Conservation (phyloP, 2,113 vertebrate genomes). For the Oreotrochilus melanogaster region DNA sequence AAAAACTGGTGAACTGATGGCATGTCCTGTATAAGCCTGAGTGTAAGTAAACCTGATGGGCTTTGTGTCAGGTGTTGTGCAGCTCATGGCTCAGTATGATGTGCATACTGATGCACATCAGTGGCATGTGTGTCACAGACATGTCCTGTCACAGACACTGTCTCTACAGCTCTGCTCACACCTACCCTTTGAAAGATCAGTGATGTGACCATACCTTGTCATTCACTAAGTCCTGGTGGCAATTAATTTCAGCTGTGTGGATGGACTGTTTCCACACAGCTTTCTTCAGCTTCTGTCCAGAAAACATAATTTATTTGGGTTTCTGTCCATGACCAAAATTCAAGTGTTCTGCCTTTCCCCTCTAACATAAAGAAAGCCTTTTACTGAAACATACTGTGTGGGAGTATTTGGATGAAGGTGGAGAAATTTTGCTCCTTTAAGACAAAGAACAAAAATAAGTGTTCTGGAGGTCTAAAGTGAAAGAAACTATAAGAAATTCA, state of each 20-base stretch:
- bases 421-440: not conserved
- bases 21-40: not conserved
- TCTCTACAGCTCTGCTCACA: not conserved
- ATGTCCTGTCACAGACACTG: not conserved
- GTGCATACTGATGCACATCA: not conserved
- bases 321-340: not conserved
- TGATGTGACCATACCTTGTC: not conserved
- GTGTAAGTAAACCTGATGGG: rapidly evolving
- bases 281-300: not conserved
- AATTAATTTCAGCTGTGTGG: not conserved
- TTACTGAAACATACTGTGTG: not conserved
- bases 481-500: not conserved
- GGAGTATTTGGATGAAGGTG: not conserved
- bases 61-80: not conserved
- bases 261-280: not conserved
- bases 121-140: no score
- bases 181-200: not conserved
- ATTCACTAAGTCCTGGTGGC: not conserved
- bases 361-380: not conserved
- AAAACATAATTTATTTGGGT: not conserved
- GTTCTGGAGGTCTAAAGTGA: not conserved
- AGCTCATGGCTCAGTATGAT: rapidly evolving
- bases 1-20: not conserved
- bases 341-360: not conserved
- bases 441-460: not conserved